These are phyloP conservation scores for Cariama cristata DNA, from an alignment of 2,113 vertebrate genomes.

Conservation along the genomic window DNA sequence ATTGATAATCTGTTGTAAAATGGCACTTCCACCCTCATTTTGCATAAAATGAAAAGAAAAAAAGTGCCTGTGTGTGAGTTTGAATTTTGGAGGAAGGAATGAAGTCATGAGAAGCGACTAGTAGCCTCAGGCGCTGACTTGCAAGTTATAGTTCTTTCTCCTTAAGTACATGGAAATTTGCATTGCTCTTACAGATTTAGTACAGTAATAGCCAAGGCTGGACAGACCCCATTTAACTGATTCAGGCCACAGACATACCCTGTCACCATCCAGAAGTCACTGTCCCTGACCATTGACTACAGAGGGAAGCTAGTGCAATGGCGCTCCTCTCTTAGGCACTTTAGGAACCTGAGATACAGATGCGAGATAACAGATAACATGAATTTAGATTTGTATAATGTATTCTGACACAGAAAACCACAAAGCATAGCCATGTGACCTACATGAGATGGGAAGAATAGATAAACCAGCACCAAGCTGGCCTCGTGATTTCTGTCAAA, in stretches of 20 bases:
- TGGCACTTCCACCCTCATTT: background rate
- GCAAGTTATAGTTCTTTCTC: background rate
- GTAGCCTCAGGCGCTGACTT: background rate
- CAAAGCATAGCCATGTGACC: background rate
- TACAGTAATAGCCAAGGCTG: background rate
- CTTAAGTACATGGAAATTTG: background rate
- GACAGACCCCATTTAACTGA: background rate
- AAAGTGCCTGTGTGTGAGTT: background rate
- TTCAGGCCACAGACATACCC: background rate
- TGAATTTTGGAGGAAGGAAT: background rate
- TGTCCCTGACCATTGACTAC: background rate
- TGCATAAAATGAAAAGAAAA: background rate
- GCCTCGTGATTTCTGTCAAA: background rate
- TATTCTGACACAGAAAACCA: background rate
- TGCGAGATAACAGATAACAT: background rate
- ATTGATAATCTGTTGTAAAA: constrained; percentile 30
- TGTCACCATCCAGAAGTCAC: background rate
- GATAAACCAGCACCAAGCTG: background rate
- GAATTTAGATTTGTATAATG: background rate
- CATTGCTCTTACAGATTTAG: background rate
- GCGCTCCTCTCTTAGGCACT: background rate
- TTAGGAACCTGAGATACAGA: background rate
- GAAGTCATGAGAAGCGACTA: background rate
- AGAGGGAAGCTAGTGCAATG: background rate
- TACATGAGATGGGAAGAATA: background rate